Evolutionary conservation across 2,888 invertebrate genomes (phyloP), one percentile per base, ranked within the genome.

Genomic region (Argyresthia albistria): DNA sequence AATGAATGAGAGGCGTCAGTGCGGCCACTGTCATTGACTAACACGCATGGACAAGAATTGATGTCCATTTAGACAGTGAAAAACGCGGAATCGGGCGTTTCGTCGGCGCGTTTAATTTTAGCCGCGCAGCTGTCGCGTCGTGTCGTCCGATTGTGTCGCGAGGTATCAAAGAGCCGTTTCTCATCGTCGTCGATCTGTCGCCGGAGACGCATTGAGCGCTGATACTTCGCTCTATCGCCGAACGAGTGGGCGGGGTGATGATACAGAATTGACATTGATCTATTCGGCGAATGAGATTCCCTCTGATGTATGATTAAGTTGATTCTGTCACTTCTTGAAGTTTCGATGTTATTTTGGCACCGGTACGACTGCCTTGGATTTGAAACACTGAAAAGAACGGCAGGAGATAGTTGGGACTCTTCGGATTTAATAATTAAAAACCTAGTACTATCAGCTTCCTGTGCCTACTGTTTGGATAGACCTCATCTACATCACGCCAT

Each of bases 11-110:
- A 25, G 43, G 43, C 43, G 51, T 51, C 51, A 15, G 37, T 25
- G 37, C 39, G 52, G 12, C 49, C 10, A 82, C 80, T 83, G 83
- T 86, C 86, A 84, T 81, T 84, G 76, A 75, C 72, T 81, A 84
- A 84, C 82, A 77, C 80, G 82, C 76, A 76, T 68, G 63, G 52
- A 86, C 84, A 80, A 81, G 65, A 80, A 86, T 86, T 86, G 86
- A 86, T 86, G 84, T 68, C 76, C 65, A 64, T 66, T 69, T 62
- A 79, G 86, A 84, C 86, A 83, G 83, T 86, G 86, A 86, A 86
- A 86, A 86, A 86, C 82, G 80, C 80, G 78, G 80, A 83, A 76
- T 80, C 70, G 73, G 68, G 74, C 79, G 80, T 75, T 78, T 45
- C 25, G 45, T 14, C 75, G 70, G 58, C 25, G 47, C 54, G 64